Evolutionary conservation across 2,113 vertebrate genomes (phyloP).

Genomic region (Hemicordylus capensis): DNA sequence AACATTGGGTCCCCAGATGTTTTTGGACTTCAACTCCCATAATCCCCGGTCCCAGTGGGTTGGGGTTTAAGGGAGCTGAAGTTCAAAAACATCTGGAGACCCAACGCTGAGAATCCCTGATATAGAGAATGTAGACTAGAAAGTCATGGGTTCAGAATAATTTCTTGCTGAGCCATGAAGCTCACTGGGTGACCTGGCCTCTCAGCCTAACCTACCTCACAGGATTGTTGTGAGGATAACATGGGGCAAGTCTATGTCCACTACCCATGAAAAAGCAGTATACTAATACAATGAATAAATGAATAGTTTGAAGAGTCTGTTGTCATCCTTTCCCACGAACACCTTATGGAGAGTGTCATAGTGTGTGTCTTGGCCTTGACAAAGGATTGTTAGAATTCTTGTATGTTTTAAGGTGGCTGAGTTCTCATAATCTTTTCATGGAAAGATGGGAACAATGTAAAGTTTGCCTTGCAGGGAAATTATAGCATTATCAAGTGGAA

Average conservation of each 20-base stretch:
- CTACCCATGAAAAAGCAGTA: background rate
- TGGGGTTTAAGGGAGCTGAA: no score
- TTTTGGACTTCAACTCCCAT: no score
- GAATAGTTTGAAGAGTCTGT: background rate
- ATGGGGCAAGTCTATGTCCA: background rate
- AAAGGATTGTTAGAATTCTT: background rate
- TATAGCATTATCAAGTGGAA: rapidly evolving
- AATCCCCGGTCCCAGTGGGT: no score
- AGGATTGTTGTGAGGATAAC: background rate
- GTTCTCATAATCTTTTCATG: background rate
- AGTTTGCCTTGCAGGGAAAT: background rate
- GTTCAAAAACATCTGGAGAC: no score
- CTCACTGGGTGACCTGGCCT: background rate
- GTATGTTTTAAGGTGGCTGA: background rate
- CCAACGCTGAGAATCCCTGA: no score
- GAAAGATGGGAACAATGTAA: background rate
- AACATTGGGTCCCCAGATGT: no score
- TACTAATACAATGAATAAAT: background rate
- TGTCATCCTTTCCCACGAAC: background rate
- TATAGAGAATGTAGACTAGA: background rate
- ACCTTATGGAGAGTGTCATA: background rate
- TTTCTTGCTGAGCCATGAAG: background rate
- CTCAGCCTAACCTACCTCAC: background rate
- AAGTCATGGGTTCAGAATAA: no score
- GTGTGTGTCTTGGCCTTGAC: background rate